These are phyloP conservation scores for Gavia stellata DNA, from an alignment of 2,113 vertebrate genomes.

Conservation along the genomic window DNA sequence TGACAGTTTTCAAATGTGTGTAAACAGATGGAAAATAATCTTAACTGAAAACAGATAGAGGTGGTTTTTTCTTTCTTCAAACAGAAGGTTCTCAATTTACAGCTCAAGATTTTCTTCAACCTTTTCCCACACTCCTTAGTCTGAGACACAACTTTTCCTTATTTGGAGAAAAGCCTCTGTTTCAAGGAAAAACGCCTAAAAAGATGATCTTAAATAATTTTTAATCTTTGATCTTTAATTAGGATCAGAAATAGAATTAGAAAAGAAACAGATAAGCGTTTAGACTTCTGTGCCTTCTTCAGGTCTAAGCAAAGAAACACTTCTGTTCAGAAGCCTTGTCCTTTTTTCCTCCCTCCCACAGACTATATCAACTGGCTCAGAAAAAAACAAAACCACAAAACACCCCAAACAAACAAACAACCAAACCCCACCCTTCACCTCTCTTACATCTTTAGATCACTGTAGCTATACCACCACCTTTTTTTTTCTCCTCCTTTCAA, in stretches of 20 bases:
- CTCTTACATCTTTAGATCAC: background rate
- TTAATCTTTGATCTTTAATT: background rate
- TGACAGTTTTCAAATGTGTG: background rate
- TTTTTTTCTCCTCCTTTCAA: background rate
- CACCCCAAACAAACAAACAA: background rate
- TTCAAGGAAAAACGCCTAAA: background rate
- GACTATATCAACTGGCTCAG: background rate
- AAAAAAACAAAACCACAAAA: background rate
- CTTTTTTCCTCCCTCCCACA: background rate
- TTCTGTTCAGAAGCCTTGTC: background rate
- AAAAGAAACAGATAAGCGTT: background rate
- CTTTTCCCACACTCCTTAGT: background rate
- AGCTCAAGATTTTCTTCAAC: background rate
- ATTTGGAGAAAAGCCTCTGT: background rate
- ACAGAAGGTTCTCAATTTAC: background rate
- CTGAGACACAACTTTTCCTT: background rate
- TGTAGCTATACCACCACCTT: background rate
- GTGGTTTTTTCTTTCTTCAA: fast-evolving
- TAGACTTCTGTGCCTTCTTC: background rate
- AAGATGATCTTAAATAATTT: background rate
- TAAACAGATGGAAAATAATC: background rate
- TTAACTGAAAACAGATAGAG: background rate
- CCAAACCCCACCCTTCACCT: background rate
- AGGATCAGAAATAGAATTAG: background rate
- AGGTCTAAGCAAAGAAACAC: background rate